Conservation (phyloP, 2,797 vertebrate genomes). For the Anabas testudineus region DNA sequence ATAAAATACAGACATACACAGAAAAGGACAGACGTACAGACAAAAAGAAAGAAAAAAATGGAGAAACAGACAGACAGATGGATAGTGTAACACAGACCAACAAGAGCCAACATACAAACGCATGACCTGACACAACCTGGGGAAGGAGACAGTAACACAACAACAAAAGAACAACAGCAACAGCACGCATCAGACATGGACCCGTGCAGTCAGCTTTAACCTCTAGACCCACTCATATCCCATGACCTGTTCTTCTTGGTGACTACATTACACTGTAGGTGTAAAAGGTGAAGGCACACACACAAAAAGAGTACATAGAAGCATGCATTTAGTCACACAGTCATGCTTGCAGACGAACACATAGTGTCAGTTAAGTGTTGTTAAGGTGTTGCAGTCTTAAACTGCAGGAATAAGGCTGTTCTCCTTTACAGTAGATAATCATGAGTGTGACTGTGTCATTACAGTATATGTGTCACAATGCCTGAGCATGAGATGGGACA, state of each 20-base stretch:
- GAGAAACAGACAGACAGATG: slow-evolving; percentile 63
- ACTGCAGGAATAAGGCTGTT: neutral
- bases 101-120: slow-evolving; percentile 80
- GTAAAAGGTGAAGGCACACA: slow-evolving; percentile 13
- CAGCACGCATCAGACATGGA: slow-evolving; percentile 51
- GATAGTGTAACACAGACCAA: slow-evolving; percentile 78
- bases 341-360: slow-evolving; percentile 11
- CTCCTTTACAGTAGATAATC: neutral
- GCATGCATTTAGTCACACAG: slow-evolving; percentile 27
- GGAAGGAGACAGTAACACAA: slow-evolving; percentile 78
- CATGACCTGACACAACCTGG: slow-evolving; percentile 83
- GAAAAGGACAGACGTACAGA: slow-evolving; percentile 50
- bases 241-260: slow-evolving; percentile 11
- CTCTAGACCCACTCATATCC: slow-evolving; percentile 17
- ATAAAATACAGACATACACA: slow-evolving; percentile 54
- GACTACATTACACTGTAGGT: slow-evolving; percentile 33
- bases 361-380: neutral
- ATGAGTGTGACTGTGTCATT: neutral
- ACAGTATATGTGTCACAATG: neutral
- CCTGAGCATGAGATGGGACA: neutral
- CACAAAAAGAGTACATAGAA: neutral
- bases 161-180: slow-evolving; percentile 66
- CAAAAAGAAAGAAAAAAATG: slow-evolving; percentile 30
- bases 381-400: neutral
- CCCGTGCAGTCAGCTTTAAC: slow-evolving; percentile 25